Evolutionary conservation across 2,113 vertebrate genomes (phyloP).

Genomic region (Oncorhynchus keta): DNA sequence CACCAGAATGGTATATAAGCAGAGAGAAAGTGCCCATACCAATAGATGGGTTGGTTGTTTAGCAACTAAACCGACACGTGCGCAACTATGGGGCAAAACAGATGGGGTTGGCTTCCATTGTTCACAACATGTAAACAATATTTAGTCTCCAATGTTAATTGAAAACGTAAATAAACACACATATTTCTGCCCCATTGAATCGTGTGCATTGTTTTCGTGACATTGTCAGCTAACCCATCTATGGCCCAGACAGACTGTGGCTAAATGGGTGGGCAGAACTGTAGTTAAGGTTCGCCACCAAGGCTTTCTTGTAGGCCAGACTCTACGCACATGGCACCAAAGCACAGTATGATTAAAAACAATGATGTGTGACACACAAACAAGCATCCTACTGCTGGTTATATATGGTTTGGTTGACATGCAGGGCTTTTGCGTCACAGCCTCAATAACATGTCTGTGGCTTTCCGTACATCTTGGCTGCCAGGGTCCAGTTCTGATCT

Average conservation of each 20-base stretch:
- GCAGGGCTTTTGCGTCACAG: not conserved
- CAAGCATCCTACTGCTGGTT: slow-evolving; percentile 8
- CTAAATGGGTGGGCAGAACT: not conserved
- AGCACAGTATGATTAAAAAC: slow-evolving; percentile 26
- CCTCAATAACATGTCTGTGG: not conserved
- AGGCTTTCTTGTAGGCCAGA: slow-evolving; percentile 46
- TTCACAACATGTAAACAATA: too few species aligned
- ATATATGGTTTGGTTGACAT: not conserved
- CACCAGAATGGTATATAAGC: slow-evolving; percentile 13
- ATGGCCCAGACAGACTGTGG: not conserved
- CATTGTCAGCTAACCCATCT: too few species aligned
- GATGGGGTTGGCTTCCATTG: too few species aligned
- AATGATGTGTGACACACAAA: slow-evolving; percentile 35
- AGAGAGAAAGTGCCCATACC: not conserved
- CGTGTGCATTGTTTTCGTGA: too few species aligned
- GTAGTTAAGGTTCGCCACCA: not conserved
- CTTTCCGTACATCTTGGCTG: not conserved
- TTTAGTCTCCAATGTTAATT: too few species aligned
- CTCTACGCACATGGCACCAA: slow-evolving; percentile 16
- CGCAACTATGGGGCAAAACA: too few species aligned
- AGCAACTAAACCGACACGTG: too few species aligned
- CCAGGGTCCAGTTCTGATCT: not conserved
- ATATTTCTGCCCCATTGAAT: too few species aligned
- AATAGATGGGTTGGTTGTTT: too few species aligned
- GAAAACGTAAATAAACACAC: too few species aligned